Evolutionary conservation across 2,888 invertebrate species (phyloP), one percentile per base, ranked within the genome.

Genomic region (Odontomyia ornata): DNA sequence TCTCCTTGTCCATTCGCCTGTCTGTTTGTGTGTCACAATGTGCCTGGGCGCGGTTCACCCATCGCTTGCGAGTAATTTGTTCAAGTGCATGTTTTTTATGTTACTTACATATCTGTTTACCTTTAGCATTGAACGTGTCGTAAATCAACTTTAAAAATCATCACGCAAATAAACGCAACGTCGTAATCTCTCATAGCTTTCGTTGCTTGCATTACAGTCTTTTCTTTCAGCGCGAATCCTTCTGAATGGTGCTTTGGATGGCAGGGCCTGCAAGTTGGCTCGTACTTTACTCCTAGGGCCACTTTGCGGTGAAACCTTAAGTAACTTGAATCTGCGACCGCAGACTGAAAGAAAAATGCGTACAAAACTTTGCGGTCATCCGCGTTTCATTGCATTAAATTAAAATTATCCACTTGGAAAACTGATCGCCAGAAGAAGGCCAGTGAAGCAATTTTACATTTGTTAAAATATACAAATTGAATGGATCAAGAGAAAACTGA

Each of bases 121-220:
- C 56, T 36, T 47, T 65, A 7, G 36, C 25, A 30, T 72, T 27
- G 67, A 15, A 57, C 43, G 30, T 60, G 36, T 69, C 67, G 76
- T 78, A 76, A 76, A 78, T 75, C 78, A 75, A 69, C 69, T 75
- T 73, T 60, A 64, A 23, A 60, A 64, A 64, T 76, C 76, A 73
- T 67, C 75, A 77, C 75, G 77, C 73, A 65, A 73, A 67, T 25
- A 73, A 65, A 56, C 18, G 46, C 43, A 36, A 25, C 57, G 60
- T 47, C 25, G 69, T 36, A 52, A 67, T 71, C 36, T 65, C 52
- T 36, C 46, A 64, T 62, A 46, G 75, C 60, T 28, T 62, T 60
- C 75, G 23, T 18, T 23, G 62, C 30, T 18, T 23, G 46, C 23
- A n/a, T 30, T 18, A 46, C 56, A 15, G 57, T 15, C 18, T 52